Evolutionary conservation across 1,140 invertebrate species (phyloP).

Genomic region (Trachymyrmex cornetzi): DNA sequence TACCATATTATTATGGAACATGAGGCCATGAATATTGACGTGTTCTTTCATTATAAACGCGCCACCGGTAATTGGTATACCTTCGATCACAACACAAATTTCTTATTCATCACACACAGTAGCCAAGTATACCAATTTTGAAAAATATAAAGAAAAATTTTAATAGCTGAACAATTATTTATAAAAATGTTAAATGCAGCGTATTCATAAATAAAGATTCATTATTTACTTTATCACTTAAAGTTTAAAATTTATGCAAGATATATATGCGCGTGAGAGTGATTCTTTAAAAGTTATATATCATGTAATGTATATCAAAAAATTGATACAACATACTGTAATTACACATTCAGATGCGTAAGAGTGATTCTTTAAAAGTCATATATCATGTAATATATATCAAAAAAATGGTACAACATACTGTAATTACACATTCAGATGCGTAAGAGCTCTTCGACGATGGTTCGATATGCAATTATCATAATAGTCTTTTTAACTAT

Average conservation of each 20-base stretch:
- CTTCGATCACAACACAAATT: constrained; percentile 28
- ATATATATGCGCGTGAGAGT: not conserved
- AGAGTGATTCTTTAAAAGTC: not conserved
- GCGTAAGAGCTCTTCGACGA: not conserved
- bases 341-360: not conserved
- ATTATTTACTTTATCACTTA: not conserved
- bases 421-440: not conserved
- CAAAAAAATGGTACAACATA: not conserved
- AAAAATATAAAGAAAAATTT: not conserved
- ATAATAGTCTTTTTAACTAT: not conserved
- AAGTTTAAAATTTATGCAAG: not conserved
- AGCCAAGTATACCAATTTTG: constrained; percentile 25
- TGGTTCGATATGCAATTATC: not conserved
- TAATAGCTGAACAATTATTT: not conserved
- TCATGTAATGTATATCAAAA: not conserved
- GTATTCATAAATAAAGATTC: not conserved
- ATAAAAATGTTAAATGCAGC: not conserved
- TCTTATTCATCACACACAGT: not conserved
- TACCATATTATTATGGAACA: constrained; percentile 81
- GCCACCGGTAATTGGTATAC: constrained; percentile 49
- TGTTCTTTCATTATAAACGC: constrained; percentile 73
- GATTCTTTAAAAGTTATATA: not conserved
- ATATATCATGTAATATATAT: not conserved
- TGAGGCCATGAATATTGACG: constrained; percentile 79
- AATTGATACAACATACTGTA: not conserved